Evolutionary conservation across 1,140 invertebrate genomes (phyloP).

Genomic region (Nephotettix cincticeps): DNA sequence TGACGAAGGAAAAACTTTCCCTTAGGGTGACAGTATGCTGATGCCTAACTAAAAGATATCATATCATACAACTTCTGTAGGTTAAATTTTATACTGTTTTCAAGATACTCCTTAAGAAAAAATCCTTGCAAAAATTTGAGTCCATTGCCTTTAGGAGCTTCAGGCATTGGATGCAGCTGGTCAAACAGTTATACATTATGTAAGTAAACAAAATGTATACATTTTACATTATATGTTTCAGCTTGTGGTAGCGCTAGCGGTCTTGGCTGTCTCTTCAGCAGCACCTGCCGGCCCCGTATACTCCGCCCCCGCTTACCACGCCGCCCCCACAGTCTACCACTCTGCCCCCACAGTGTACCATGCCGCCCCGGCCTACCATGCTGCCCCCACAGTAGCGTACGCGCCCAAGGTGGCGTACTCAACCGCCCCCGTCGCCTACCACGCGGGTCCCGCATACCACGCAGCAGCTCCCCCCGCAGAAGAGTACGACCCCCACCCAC

Average conservation of each 20-base stretch:
- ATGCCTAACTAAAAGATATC: too few relatives aligned
- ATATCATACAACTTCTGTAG: too few relatives aligned
- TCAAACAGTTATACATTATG: too few relatives aligned
- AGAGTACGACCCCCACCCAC: slow-evolving; percentile 54
- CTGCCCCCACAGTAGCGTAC: not conserved
- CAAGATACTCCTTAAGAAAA: too few relatives aligned
- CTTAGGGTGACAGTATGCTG: too few relatives aligned
- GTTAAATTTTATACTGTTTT: too few relatives aligned
- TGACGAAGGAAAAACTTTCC: too few relatives aligned
- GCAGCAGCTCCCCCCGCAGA: slow-evolving; percentile 44
- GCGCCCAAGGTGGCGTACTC: not conserved
- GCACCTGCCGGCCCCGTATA: slow-evolving; percentile 28
- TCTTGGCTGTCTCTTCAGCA: slow-evolving; percentile 37
- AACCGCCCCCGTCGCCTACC: slow-evolving; percentile 27
- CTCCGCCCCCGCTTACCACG: not conserved
- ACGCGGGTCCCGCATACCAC: slow-evolving; percentile 26
- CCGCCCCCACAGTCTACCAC: not conserved
- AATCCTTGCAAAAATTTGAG: too few relatives aligned
- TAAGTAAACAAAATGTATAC: too few relatives aligned
- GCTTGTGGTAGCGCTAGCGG: slow-evolving; percentile 39
- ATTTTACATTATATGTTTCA: too few relatives aligned
- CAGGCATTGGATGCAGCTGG: too few relatives aligned
- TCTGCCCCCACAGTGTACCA: slow-evolving; percentile 1
- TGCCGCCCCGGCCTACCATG: not conserved
- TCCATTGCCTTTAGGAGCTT: too few relatives aligned